Base-by-base conservation (phyloP, 2,797 vertebrate genomes). In the Brachyrhaphis roseni region DNA sequence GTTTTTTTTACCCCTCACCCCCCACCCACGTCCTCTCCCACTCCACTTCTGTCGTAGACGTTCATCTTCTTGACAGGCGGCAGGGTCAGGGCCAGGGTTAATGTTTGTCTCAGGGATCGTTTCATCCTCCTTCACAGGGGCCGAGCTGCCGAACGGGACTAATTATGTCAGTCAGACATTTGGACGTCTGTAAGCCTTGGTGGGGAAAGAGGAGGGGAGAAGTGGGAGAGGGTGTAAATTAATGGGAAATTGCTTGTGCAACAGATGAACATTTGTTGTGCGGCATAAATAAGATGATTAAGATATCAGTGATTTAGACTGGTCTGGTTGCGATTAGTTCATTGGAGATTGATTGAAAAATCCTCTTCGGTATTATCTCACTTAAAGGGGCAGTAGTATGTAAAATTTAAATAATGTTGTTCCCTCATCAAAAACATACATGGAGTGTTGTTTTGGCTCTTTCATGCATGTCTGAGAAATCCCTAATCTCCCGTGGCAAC, bases 41-140 rank as follows among this genome's bases (percentile, higher is more conserved):
- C 87, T 87, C 23, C 23, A 53, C 87, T 86, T 36, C 82, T 76
- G 85, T 88, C 81, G 79, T 83, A 86, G 88, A 79, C 87, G 83
- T 92, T 93, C 86, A 84, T 94, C 91, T 94, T 93, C 90, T 92
- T 95, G 92, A 94, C 93, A 93, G 75, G 87, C 88, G 73, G 80
- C 73, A 45, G 90, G 93, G 93, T 94, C 93, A 89, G 72, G 47
- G 28, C 78, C 88, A 66, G 83, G 93, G 91, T 95, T 90, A 88
- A 92, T 90, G 88, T 94, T 94, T 93, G 92, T 94, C 93, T 94
- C 91, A 84, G 92, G 86, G 89, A 85, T 80, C 81, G 87, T 90
- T 94, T 91, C 86, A 91, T 92, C 86, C 76, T 47, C 57, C 88
- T 86, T 83, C 26, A 74, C 57, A 81, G 86, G 84, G 82, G 86